phyloP scores from a whole-genome alignment of 2,113 vertebrate species.

The Ameiurus melas region DNA sequence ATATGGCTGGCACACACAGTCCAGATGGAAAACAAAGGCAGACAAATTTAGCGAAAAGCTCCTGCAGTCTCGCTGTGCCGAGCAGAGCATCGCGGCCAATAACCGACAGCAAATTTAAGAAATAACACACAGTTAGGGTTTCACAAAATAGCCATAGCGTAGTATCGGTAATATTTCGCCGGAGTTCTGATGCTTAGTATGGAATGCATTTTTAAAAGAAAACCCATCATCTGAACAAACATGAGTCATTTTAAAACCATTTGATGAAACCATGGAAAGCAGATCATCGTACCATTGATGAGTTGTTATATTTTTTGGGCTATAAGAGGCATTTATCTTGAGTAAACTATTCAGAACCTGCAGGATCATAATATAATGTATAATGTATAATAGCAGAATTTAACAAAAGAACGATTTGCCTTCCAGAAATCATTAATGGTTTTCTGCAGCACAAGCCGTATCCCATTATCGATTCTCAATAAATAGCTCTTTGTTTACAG shows the following conservation, averaged over 20 bases:
- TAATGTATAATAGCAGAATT: too few relatives aligned
- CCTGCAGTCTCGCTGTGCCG: neutral
- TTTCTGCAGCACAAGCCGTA: neutral
- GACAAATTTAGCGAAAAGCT: slow-evolving; percentile 33
- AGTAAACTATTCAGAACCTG: neutral
- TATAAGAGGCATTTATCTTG: neutral
- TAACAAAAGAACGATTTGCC: neutral
- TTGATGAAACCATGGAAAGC: neutral
- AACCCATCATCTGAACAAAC: neutral
- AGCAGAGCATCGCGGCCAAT: slow-evolving; percentile 10
- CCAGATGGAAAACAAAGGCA: slow-evolving; percentile 51
- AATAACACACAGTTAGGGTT: neutral
- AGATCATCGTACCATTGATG: neutral
- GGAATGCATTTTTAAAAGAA: too few relatives aligned
- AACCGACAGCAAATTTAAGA: slow-evolving; percentile 8
- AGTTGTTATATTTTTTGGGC: neutral
- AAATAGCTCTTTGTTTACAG: neutral
- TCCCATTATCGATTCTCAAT: neutral
- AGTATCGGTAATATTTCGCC: neutral
- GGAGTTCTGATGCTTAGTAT: neutral
- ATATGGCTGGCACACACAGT: slow-evolving; percentile 43
- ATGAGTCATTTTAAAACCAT: neutral
- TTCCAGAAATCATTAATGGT: neutral
- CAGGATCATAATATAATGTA: neutral
- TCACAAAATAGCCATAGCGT: neutral